Percentiles rank a stretch among this genome's conserved stretches.
phyloP scores from a whole-genome alignment of 2,113 vertebrate genomes.

The Colius striatus region DNA sequence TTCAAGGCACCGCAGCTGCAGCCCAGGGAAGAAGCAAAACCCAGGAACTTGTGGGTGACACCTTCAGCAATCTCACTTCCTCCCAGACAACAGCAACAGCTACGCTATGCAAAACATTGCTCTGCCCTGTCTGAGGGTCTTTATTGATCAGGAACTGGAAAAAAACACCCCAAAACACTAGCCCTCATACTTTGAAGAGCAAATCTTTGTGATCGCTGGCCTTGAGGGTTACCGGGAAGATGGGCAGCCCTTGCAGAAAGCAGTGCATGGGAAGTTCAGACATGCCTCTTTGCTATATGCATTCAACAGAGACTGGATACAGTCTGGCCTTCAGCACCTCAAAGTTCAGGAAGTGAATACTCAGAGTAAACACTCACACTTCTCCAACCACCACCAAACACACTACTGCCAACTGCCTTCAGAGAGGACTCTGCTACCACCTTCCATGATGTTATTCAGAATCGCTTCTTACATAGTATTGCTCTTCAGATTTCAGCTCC shows the following conservation, averaged over 20 bases:
- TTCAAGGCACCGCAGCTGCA: not conserved
- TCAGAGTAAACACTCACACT: not conserved
- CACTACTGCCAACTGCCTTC: not conserved
- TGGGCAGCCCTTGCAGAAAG: not conserved
- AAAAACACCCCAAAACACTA: rapidly evolving
- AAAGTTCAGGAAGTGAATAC: not conserved
- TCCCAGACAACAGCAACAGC: not conserved
- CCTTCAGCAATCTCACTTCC: not conserved
- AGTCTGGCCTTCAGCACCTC: not conserved
- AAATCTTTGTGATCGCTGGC: not conserved
- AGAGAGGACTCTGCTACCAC: not conserved
- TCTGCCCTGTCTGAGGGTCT: not conserved
- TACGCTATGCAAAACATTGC: rapidly evolving
- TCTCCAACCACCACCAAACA: not conserved
- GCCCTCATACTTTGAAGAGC: not conserved
- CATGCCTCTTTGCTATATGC: not conserved
- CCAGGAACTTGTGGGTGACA: not conserved
- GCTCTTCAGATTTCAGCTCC: not conserved
- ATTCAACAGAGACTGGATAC: not conserved
- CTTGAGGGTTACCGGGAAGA: not conserved
- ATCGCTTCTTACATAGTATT: not conserved
- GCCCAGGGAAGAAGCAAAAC: not conserved
- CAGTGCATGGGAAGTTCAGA: not conserved
- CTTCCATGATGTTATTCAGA: not conserved
- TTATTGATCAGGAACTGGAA: not conserved